phyloP scores from a whole-genome alignment of 2,888 invertebrate species.

The Crocallis elinguaria region DNA sequence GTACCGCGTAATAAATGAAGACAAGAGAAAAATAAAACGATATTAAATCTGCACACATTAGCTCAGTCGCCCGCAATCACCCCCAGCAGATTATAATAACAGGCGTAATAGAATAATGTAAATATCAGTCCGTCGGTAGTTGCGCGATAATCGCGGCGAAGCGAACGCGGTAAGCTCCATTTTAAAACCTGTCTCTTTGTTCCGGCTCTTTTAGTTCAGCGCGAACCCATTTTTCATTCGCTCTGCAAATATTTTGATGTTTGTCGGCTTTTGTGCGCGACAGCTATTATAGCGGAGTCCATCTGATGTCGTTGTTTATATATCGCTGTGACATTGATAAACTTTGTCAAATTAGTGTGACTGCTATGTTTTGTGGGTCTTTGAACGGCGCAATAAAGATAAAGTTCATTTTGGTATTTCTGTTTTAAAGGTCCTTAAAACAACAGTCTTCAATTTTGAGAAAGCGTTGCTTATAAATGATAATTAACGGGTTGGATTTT shows the following conservation, averaged over 20 bases:
- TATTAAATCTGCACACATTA: conserved; percentile 69
- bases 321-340: conserved; percentile 37
- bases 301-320: conserved; percentile 55
- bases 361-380: conserved; percentile 30
- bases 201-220: conserved; percentile 57
- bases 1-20: conserved; percentile 47
- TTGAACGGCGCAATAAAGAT: conserved; percentile 17
- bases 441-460: not conserved
- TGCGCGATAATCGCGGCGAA: conserved; percentile 70
- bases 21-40: conserved; percentile 55
- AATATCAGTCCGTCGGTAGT: conserved; percentile 67
- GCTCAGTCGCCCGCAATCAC: conserved; percentile 54
- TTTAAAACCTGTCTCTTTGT: conserved; percentile 73
- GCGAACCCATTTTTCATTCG: conserved; percentile 72
- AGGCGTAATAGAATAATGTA: conserved; percentile 79
- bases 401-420: conserved; percentile 11
- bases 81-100: conserved; percentile 76
- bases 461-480: not conserved
- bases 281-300: conserved; percentile 52
- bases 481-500: not conserved
- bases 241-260: conserved; percentile 80
- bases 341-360: conserved; percentile 48
- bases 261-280: conserved; percentile 61
- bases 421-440: not conserved
- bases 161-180: conserved; percentile 67